Conservation (phyloP, 2,113 vertebrate genomes). For the Callionymus lyra region DNA sequence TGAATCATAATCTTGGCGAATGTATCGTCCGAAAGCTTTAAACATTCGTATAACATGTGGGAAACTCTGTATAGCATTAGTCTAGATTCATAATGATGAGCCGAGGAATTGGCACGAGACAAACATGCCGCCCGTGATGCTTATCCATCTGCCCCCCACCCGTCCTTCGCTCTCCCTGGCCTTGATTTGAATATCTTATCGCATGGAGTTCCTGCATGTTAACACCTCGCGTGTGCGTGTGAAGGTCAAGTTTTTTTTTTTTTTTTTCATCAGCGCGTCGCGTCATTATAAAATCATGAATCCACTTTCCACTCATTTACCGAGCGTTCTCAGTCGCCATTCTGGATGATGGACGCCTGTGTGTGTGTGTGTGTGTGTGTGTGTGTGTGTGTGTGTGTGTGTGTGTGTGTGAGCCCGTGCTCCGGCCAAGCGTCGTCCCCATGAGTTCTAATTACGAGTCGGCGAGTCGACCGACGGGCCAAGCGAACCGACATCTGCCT, state of each 20-base stretch:
- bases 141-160: background rate
- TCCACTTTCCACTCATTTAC: conserved; percentile 3
- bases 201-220: conserved; percentile 16
- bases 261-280: conserved; percentile 12
- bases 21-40: no score
- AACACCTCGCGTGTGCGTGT: conserved; percentile 13
- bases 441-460: conserved; percentile 59
- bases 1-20: no score
- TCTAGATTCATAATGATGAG: no score
- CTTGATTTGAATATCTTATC: conserved; percentile 32
- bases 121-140: background rate
- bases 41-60: no score
- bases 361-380: conserved; percentile 4
- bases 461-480: conserved; percentile 22
- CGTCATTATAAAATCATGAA: conserved; percentile 33
- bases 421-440: conserved; percentile 15
- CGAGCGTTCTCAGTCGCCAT: conserved; percentile 1
- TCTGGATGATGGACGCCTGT: conserved; percentile 2
- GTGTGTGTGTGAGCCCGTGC: conserved; percentile 3
- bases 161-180: conserved; percentile 11
- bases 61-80: no score
- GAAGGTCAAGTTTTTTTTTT: conserved; percentile 24
- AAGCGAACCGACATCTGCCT: conserved; percentile 53
- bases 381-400: conserved; percentile 7
- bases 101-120: conserved; percentile 7